phyloP scores from a whole-genome alignment of 2,888 invertebrate genomes.

The Coleophora flavipennella region DNA sequence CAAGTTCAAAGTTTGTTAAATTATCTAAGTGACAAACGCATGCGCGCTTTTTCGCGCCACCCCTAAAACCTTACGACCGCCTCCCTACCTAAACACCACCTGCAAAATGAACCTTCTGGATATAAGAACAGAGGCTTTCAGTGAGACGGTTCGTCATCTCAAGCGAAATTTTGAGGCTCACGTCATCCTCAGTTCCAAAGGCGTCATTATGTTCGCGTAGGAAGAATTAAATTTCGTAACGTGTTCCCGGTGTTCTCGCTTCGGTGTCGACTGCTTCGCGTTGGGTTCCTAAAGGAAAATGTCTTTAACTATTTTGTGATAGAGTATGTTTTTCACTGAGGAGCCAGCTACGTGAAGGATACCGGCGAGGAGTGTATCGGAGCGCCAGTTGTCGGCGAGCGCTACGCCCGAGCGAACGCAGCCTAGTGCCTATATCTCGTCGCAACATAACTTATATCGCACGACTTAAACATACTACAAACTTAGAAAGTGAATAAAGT shows the following conservation, averaged over 20 bases:
- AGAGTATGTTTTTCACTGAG: conserved; percentile 31
- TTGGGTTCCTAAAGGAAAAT: conserved; percentile 17
- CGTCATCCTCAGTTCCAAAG: conserved; percentile 60
- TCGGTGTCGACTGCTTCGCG: conserved; percentile 20
- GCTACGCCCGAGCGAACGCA: conserved; percentile 37
- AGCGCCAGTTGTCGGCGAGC: conserved; percentile 60
- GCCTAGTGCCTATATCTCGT: conserved; percentile 21
- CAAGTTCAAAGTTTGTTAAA: conserved; percentile 50
- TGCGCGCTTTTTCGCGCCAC: conserved; percentile 68
- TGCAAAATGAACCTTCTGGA: conserved; percentile 56
- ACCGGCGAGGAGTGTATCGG: conserved; percentile 38
- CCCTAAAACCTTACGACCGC: conserved; percentile 70
- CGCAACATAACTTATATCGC: conserved; percentile 58
- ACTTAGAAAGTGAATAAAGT: no score
- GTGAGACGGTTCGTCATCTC: conserved; percentile 33
- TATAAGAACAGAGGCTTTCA: conserved; percentile 40
- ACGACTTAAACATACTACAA: conserved; percentile 13
- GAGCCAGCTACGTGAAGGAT: conserved; percentile 26
- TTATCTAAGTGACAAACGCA: conserved; percentile 56
- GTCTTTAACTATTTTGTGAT: conserved; percentile 20
- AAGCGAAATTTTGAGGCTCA: conserved; percentile 41
- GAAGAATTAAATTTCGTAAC: conserved; percentile 63
- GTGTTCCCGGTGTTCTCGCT: conserved; percentile 41
- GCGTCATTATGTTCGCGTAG: conserved; percentile 61
- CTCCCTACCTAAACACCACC: conserved; percentile 42